Percentiles rank a stretch among this genome's conserved stretches.
These are phyloP conservation scores for Rhagonycha lutea DNA, from an alignment of 2,888 invertebrate genomes.

Conservation along the genomic window DNA sequence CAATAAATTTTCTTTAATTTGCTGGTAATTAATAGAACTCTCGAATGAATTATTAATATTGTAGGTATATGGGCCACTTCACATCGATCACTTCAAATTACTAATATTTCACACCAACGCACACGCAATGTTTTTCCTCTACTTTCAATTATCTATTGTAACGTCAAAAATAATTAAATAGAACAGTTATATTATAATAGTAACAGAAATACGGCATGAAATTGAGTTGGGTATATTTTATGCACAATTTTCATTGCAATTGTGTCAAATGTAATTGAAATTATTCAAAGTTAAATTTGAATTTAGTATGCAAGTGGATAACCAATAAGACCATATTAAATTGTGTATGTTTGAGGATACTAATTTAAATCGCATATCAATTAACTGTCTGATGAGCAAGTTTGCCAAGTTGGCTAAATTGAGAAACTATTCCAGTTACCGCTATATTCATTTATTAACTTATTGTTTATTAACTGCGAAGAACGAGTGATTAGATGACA, in stretches of 20 bases:
- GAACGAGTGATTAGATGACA: background rate
- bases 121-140: conserved; percentile 4
- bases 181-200: background rate
- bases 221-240: background rate
- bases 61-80: background rate
- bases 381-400: background rate
- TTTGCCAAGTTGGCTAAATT: background rate
- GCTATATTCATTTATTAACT: background rate
- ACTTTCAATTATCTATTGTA: background rate
- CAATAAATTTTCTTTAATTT: conserved; percentile 11
- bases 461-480: background rate
- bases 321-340: background rate
- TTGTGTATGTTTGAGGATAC: background rate
- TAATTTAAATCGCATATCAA: background rate
- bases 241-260: background rate
- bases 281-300: background rate
- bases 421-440: background rate
- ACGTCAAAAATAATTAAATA: background rate
- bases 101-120: conserved; percentile 10
- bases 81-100: conserved; percentile 23
- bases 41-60: conserved; percentile 16
- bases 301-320: background rate
- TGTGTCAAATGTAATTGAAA: background rate
- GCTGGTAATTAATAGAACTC: conserved; percentile 20
- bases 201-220: background rate